Evolutionary conservation across 2,797 vertebrate species (phyloP).

Genomic region (Molossus molossus): DNA sequence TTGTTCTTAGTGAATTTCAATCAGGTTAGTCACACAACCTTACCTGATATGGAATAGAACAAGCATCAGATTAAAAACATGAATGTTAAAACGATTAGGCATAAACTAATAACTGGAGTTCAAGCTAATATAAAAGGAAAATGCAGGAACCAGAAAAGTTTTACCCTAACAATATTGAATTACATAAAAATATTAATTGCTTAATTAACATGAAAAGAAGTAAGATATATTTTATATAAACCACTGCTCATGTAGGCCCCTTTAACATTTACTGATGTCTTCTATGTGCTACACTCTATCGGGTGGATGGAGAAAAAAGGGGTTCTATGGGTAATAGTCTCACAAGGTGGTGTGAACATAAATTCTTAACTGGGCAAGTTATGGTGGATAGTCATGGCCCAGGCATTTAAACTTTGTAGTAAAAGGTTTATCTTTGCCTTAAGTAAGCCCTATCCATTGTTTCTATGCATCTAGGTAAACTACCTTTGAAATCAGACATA

Average conservation of each 20-base stretch:
- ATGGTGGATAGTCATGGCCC: background rate
- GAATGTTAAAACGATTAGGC: background rate
- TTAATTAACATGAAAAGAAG: background rate
- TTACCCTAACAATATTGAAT: background rate
- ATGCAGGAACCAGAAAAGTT: background rate
- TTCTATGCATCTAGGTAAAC: background rate
- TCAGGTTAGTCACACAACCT: background rate
- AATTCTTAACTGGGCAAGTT: background rate
- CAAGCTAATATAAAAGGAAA: background rate
- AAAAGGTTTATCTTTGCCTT: background rate
- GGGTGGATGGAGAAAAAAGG: background rate
- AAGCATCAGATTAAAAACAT: background rate
- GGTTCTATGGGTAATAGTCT: background rate
- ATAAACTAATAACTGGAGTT: background rate
- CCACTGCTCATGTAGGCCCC: too few relatives aligned
- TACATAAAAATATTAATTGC: background rate
- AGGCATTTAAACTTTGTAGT: background rate
- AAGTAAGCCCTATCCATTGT: background rate
- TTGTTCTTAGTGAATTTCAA: background rate
- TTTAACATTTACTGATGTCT: background rate
- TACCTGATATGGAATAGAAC: background rate
- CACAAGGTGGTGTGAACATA: background rate
- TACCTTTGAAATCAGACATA: background rate
- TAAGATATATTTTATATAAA: background rate
- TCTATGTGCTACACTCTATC: background rate